These are phyloP conservation scores for Pomatorhinus ruficollis DNA, from an alignment of 2,113 vertebrate genomes.

Conservation along the genomic window DNA sequence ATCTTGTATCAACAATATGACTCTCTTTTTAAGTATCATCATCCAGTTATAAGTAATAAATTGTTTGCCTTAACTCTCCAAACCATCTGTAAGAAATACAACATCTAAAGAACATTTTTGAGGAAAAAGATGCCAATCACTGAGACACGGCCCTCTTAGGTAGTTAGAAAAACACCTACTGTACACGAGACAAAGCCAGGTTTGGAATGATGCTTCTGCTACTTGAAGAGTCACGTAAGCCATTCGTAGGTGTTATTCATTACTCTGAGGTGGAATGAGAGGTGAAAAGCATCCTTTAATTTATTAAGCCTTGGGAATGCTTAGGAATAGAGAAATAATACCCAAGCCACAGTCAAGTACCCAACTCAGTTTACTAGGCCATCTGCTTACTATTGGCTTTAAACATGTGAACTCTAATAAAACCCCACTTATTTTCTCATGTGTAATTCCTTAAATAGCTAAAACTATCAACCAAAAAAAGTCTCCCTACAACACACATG, in stretches of 20 bases:
- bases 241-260: fast-evolving
- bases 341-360: background rate
- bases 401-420: background rate
- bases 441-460: background rate
- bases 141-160: fast-evolving
- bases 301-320: background rate
- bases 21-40: background rate
- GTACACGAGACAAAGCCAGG: background rate
- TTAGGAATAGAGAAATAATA: background rate
- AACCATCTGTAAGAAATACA: background rate
- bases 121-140: background rate
- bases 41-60: background rate
- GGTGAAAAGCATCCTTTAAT: background rate
- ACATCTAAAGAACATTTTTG: background rate
- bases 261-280: background rate
- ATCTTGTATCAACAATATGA: background rate
- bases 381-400: background rate
- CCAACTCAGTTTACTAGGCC: background rate
- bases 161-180: background rate
- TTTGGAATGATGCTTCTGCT: background rate
- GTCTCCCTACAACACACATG: background rate
- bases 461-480: background rate
- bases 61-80: background rate
- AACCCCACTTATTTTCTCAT: background rate
- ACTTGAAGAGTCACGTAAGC: background rate